These are phyloP conservation scores for Zootoca vivipara DNA, from an alignment of 2,113 vertebrate genomes.

Conservation along the genomic window DNA sequence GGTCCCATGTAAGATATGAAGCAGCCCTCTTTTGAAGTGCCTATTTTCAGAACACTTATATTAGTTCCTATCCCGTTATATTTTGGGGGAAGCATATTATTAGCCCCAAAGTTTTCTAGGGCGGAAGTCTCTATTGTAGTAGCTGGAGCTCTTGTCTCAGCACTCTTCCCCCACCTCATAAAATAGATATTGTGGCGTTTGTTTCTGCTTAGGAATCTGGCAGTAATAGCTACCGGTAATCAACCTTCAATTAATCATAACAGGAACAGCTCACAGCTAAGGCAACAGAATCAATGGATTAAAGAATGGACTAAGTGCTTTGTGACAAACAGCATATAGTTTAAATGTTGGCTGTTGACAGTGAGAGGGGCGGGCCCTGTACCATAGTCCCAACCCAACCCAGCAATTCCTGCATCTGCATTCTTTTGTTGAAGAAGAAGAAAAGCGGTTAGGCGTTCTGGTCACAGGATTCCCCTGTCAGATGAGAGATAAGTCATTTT, in stretches of 20 bases:
- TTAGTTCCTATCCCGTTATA: too few species aligned
- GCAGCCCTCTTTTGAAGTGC: too few species aligned
- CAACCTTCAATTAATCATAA: background rate
- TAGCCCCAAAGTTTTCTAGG: background rate
- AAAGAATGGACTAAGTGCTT: too few species aligned
- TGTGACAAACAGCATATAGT: background rate
- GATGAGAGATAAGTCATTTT: too few species aligned
- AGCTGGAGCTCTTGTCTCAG: background rate
- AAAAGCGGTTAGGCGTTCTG: background rate
- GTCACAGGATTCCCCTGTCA: background rate
- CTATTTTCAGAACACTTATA: too few species aligned
- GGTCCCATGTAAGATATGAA: too few species aligned
- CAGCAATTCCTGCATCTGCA: background rate
- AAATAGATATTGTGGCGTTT: background rate
- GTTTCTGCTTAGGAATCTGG: background rate
- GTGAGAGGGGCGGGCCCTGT: background rate
- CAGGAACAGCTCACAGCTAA: background rate
- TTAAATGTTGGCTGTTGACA: background rate
- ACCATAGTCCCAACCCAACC: background rate
- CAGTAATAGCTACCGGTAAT: background rate
- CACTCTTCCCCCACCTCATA: background rate
- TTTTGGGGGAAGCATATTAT: background rate
- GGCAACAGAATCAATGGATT: background rate
- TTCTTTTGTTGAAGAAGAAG: background rate
- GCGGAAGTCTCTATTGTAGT: background rate